Evolutionary conservation across 2,888 invertebrate genomes (phyloP), one percentile per base, ranked within the genome.

Genomic region (Melikaiella ostensackeni): DNA sequence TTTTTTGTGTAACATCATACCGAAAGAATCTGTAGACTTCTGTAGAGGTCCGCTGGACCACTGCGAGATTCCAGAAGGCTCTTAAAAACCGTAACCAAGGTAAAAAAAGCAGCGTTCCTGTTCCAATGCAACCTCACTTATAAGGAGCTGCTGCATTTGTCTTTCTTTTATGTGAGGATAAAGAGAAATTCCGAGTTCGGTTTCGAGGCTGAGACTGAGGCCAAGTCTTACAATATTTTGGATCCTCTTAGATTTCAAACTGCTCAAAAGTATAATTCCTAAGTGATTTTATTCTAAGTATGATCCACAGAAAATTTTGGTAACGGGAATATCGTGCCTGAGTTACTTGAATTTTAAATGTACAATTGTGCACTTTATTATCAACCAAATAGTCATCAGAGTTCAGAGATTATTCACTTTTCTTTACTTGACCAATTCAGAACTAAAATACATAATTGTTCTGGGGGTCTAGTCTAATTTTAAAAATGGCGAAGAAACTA

Each of bases 61-160:
- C 59, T 16, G 59, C 9, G 27, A 27, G 59, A 64, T 64, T 42
- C 24, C 64, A 42, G 27, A 24, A 64, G 50, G n/a, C 24, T 70
- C 42, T 66, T 66, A 35, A 35, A 63, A 66, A 42, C 42, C 24
- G 70, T 21, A 70, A 70, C 19, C 30, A 19, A 33, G 30, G 50
- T 50, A 50, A 50, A 50, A n/a, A 70, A 70, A 50, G 70, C 30
- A 70, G 70, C 19, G 33, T 50, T 30, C 46, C 27, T 70, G 46
- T 70, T 55, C 30, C 70, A 33, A 70, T 42, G 19, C 46, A 27
- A 66, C 24, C 42, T 66, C 66, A 24, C 64, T 64, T 64, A 66
- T 38, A 66, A 66, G 38, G 42, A 46, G 50, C 30, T 30, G 70
- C 9, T 50, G 50, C 70, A 70, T 70, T 70, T 70, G 27, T 70